phyloP scores from a whole-genome alignment of 2,113 vertebrate species.

The Oceanites oceanicus region DNA sequence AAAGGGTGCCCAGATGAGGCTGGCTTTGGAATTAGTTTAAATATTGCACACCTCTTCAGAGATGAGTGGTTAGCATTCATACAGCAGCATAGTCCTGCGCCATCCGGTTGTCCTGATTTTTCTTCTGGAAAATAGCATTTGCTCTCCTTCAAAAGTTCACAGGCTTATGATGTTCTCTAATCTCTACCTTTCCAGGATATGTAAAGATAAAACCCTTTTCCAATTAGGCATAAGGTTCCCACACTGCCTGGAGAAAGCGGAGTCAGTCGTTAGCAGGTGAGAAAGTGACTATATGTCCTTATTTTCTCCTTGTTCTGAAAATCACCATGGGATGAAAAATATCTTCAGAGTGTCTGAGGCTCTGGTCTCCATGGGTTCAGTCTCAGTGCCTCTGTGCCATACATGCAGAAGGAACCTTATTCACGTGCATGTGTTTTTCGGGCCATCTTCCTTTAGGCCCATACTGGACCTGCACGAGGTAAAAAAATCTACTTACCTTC shows the following conservation, averaged over 20 bases:
- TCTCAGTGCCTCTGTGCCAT: neutral
- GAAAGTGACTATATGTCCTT: neutral
- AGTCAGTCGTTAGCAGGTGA: conserved; percentile 55
- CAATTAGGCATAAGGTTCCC: conserved; percentile 45
- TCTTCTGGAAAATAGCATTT: neutral
- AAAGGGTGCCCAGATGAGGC: neutral
- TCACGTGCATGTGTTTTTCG: neutral
- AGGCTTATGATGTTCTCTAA: neutral
- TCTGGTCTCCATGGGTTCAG: neutral
- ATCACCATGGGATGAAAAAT: neutral
- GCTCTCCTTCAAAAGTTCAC: neutral
- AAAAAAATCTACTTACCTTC: neutral
- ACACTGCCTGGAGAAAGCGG: neutral
- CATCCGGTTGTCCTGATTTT: neutral
- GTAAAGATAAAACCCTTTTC: conserved; percentile 45
- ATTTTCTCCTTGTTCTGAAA: neutral
- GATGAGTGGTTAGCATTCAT: neutral
- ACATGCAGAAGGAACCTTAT: neutral
- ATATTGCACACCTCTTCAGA: neutral
- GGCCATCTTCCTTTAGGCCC: neutral
- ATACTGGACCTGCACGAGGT: neutral
- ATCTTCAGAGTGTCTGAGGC: neutral
- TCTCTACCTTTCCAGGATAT: conserved; percentile 45
- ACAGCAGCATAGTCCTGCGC: neutral
- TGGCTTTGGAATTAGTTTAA: neutral